Conservation (phyloP, 2,113 vertebrate genomes). For the Todiramphus chloris region DNA sequence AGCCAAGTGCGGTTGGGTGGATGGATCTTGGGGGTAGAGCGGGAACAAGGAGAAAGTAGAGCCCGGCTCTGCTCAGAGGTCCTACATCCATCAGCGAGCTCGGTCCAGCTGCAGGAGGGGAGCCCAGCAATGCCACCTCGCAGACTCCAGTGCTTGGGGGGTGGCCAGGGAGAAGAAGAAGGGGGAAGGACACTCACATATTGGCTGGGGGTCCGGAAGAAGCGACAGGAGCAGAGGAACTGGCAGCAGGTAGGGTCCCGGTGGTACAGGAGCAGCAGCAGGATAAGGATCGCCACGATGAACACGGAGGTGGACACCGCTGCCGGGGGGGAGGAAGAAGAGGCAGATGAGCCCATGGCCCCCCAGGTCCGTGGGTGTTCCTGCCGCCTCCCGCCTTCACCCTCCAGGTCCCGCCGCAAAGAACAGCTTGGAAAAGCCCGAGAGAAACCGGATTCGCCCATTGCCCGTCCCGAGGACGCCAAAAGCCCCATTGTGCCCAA, state of each 20-base stretch:
- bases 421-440: not conserved
- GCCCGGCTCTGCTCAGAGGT: not conserved
- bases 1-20: not conserved
- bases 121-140: fast-evolving
- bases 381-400: not conserved
- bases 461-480: not conserved
- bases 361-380: not conserved
- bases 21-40: not conserved
- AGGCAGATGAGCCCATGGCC: not conserved
- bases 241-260: conserved; percentile 81
- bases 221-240: conserved; percentile 75
- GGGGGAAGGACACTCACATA: conserved; percentile 61
- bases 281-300: conserved; percentile 76
- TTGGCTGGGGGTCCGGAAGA: conserved; percentile 69
- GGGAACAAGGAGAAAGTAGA: not conserved
- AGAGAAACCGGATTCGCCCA: not conserved
- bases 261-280: conserved; percentile 80
- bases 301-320: conserved; percentile 80
- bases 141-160: fast-evolving
- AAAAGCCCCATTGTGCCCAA: not conserved
- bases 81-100: not conserved
- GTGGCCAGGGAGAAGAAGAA: not conserved
- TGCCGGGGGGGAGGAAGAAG: not conserved
- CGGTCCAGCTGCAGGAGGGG: not conserved
- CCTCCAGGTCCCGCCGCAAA: not conserved